Conservation (phyloP, 2,888 invertebrate genomes). For the Eretmocerus hayati region DNA sequence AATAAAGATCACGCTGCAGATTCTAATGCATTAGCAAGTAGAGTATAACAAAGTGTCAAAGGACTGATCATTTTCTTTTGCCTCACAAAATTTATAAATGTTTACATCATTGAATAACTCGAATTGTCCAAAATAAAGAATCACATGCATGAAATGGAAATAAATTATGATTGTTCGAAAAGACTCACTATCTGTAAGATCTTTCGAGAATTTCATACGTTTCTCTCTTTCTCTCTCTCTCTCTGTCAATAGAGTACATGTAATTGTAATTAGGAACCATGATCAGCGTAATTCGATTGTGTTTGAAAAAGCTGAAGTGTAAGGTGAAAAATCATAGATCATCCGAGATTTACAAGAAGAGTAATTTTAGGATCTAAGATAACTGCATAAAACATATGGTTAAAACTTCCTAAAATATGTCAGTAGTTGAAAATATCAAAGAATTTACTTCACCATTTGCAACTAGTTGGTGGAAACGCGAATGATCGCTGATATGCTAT, state of each 20-base stretch:
- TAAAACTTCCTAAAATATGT: slow-evolving; percentile 7
- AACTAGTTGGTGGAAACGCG: slow-evolving; percentile 17
- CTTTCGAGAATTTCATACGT: no score
- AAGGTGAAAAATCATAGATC: slow-evolving; percentile 10
- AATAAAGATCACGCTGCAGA: slow-evolving; percentile 13
- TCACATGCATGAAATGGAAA: slow-evolving; percentile 5
- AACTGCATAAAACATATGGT: slow-evolving; percentile 14
- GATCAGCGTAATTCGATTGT: slow-evolving; percentile 12
- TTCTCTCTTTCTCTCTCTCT: no score
- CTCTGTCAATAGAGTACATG: slow-evolving; percentile 12
- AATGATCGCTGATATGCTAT: slow-evolving; percentile 33
- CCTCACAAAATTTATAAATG: background rate
- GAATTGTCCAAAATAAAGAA: background rate
- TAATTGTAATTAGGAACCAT: slow-evolving; percentile 22
- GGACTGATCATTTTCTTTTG: background rate
- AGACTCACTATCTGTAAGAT: no score
- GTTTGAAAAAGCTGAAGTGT: slow-evolving; percentile 17
- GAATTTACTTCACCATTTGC: slow-evolving; percentile 4
- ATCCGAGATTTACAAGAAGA: slow-evolving; percentile 9
- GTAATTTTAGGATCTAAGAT: slow-evolving; percentile 12
- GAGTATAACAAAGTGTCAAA: slow-evolving; percentile 8
- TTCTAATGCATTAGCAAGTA: slow-evolving; percentile 1
- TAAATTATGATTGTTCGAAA: background rate
- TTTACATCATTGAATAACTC: background rate
- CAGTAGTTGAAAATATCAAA: slow-evolving; percentile 9